Base-by-base conservation (phyloP, 1,140 invertebrate species). In the Tribolium castaneum region DNA sequence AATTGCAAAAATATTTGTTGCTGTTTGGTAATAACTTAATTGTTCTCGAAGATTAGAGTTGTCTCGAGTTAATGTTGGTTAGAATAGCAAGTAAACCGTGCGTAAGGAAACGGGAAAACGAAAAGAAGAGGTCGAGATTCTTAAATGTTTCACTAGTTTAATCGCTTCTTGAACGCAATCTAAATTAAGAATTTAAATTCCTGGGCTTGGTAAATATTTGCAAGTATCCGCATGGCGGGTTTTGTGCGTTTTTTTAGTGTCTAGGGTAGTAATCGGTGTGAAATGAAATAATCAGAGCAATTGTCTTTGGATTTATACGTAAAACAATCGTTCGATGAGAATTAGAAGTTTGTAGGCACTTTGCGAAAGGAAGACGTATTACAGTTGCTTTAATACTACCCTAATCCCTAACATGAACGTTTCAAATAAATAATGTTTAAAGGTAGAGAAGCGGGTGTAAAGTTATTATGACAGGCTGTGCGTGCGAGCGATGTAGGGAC, bases 341-440 rank as follows among this genome's bases (percentile, higher is more conserved):
- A 73, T 73, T 73, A 73, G 49, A 73, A 73, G 71, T 75, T 78
- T 39, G 76, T 66, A 10, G 34, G 52, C 70, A 73, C 70, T 78
- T 78, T 22, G 5, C 30, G 52, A 70, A 73, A 59, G 76, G 66
- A 78, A 78, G 76, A 78, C 71, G 76, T 78, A 78, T 78, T 78
- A 62, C 76, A 70, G 66, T 73, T 72, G 76, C 76, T 56, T 66
- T 78, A 78, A 78, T 78, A 56, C 76, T 73, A 78, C 76, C 70
- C 54, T 78, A 78, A 78, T 78, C 76, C 76, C 66, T 56, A 78
- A 73, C 76, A 50, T 66, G 70, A 70, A 78, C 66, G 76, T 56
- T 70, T 78, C 76, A 73, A 78, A 78, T 78, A 78, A 78, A 78
- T 78, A 78, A 78, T 78, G 76, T 78, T 78, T 78, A 78, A 78